Evolutionary conservation across 1,140 invertebrate genomes (phyloP), one percentile per base, ranked within the genome.

Genomic region (Listronotus oregonensis): DNA sequence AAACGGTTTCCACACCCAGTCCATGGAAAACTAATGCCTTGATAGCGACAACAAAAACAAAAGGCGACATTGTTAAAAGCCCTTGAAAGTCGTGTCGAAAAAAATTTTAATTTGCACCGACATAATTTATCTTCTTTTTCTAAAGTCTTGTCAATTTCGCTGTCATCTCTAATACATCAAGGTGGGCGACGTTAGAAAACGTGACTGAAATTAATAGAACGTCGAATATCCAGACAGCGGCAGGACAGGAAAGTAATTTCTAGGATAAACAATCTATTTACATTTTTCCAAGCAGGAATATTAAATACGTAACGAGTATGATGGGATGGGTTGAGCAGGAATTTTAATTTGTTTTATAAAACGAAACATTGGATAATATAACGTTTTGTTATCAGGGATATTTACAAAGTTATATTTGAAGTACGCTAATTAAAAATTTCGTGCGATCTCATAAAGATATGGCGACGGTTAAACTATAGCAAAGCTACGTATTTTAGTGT

Each of bases 141-240:
- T 70, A 73, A 73, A 72, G 65, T 73, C 67, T 69, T 75, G 73
- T 75, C 73, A 75, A 75, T 75, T 73, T 66, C 60, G 66, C 65
- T 74, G 73, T 74, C 73, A 75, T 72, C 73, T 73, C 72, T 73
- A 74, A 75, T 75, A 74, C 70, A 74, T 75, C 73, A 75, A 75
- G 73, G 73, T 75, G 63, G 64, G 55, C 62, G 69, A 68, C 66
- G 57, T 54, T 64, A 42, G 58, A 64, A 67, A 67, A 75, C 73
- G 73, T 74, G 73, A 74, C 73, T 74, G 70, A 75, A 75, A 75
- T 75, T 75, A 75, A 75, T 75, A 73, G 66, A 70, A 61, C 62
- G 68, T 70, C 70, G 68, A 68, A 67, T 50, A 63, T 55, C 61
- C 61, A 64, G 59, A 57, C 59, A 67, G 70, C 47, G 47, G 67